phyloP scores from a whole-genome alignment of 2,113 vertebrate genomes.

The Lampris incognitus region DNA sequence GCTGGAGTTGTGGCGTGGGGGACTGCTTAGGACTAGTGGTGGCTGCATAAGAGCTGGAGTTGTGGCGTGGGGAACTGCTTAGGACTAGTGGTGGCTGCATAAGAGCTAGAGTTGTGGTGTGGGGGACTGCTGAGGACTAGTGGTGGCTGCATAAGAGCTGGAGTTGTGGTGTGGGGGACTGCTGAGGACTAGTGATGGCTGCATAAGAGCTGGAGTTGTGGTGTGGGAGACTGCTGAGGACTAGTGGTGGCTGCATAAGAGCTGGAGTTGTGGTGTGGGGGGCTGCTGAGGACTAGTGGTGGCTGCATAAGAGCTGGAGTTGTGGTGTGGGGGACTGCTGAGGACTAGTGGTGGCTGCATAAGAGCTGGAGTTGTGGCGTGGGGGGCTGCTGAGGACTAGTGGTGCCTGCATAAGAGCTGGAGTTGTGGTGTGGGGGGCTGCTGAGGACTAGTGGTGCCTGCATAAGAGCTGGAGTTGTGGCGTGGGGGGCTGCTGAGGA shows the following conservation, averaged over 20 bases:
- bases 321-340: conserved; percentile 11
- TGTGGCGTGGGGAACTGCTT: conserved; percentile 9
- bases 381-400: conserved; percentile 32
- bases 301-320: conserved; percentile 47
- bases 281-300: conserved; percentile 39
- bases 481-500: conserved; percentile 22
- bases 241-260: conserved; percentile 45
- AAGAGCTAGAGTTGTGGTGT: conserved; percentile 28
- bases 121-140: conserved; percentile 33
- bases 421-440: conserved; percentile 20
- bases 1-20: conserved; percentile 32
- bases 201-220: conserved; percentile 33
- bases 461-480: conserved; percentile 33
- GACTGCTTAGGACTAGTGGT: conserved; percentile 39
- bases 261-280: conserved; percentile 27
- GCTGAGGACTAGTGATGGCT: conserved; percentile 47
- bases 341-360: conserved; percentile 45
- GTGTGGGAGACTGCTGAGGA: conserved; percentile 20
- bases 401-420: conserved; percentile 45
- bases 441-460: conserved; percentile 47
- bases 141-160: conserved; percentile 46
- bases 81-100: conserved; percentile 45
- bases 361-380: conserved; percentile 30
- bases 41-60: conserved; percentile 46
- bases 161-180: conserved; percentile 20